Base-by-base conservation (phyloP, 92 coral and sea anemone species). In the Epizoanthus stellaris region DNA sequence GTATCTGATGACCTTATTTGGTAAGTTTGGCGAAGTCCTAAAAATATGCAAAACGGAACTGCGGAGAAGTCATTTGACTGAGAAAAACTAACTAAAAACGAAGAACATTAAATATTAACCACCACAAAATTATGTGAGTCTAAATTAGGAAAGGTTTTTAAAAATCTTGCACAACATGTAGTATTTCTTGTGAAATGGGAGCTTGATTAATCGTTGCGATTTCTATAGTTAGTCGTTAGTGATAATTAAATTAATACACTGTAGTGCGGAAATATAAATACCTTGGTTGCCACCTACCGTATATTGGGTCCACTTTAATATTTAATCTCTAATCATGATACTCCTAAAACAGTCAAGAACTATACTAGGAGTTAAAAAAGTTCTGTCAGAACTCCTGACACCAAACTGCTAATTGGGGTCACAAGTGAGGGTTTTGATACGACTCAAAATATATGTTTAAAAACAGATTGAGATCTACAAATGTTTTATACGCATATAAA, bases 71-170 rank as follows among this genome's bases (percentile, higher is more conserved):
- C 54, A 49, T 11, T 49, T 49, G 54, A 49, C 67, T 12, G 54
- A 53, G 86, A 52, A 81, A 81, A 67, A 66, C 60, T 36, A 81
- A 21, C 52, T 49, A 0, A 14, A 36, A 19, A n/a, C 19, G 20
- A 19, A 42, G 69, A 10, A n/a, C 66, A 80, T 79, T 63, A 70
- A 85, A 89, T 89, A 85, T 89, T 80, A 85, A 89, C 71, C 42
- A 3, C 87, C 63, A 21, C 16, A n/a, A 58, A 52, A 15, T 20
- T 80, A 54, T 62, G 76, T 74, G 70, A 85, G 83, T 80, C 79
- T 65, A 85, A 85, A 70, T 85, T 85, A 64, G 60, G 74, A 54
- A 40, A 62, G 58, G 52, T 56, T 34, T 17, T 38, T 16, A 70
- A 52, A 63, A 77, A 57, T 47, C 45, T 43, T 34, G 20, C 73